Conservation (phyloP, 2,797 vertebrate species). For the Salarias fasciatus region DNA sequence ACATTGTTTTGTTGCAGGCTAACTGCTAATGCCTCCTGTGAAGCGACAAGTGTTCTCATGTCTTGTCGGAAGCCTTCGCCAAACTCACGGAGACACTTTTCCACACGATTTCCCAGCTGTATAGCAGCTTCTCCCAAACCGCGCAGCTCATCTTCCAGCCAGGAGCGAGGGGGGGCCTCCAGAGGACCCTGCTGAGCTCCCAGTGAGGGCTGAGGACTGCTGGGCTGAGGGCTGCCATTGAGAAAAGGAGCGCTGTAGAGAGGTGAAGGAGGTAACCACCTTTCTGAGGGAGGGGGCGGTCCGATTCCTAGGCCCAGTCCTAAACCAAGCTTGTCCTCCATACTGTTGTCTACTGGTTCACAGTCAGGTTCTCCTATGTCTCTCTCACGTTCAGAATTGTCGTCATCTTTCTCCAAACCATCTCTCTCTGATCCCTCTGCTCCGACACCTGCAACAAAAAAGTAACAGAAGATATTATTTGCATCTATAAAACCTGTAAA, state of each 20-base stretch:
- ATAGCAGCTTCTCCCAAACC: slow-evolving; percentile 84
- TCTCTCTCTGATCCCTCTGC: slow-evolving; percentile 83
- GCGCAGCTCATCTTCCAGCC: slow-evolving; percentile 86
- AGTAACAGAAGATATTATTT: neutral
- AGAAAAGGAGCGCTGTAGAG: slow-evolving; percentile 87
- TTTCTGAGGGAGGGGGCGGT: slow-evolving; percentile 83
- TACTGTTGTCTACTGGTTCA: slow-evolving; percentile 82
- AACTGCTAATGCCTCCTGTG: slow-evolving; percentile 82
- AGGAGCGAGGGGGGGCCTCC: slow-evolving; percentile 80
- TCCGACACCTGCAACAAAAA: slow-evolving; percentile 69
- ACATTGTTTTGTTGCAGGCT: slow-evolving; percentile 87
- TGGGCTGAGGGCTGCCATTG: slow-evolving; percentile 85
- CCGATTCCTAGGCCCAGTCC: slow-evolving; percentile 84
- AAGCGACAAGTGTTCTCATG: slow-evolving; percentile 84
- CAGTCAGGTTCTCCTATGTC: slow-evolving; percentile 81
- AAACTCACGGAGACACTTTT: slow-evolving; percentile 83
- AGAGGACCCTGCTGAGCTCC: slow-evolving; percentile 83
- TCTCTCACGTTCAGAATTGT: slow-evolving; percentile 78
- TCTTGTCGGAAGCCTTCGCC: slow-evolving; percentile 83
- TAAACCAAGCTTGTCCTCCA: slow-evolving; percentile 85
- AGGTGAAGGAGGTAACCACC: slow-evolving; percentile 86
- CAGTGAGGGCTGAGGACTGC: slow-evolving; percentile 84
- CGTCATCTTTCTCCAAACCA: slow-evolving; percentile 83
- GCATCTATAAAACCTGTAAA: neutral
- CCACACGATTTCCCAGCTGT: slow-evolving; percentile 83